These are phyloP conservation scores for Andrena chrysosceles DNA, from an alignment of 2,888 invertebrate species.

Conservation along the genomic window DNA sequence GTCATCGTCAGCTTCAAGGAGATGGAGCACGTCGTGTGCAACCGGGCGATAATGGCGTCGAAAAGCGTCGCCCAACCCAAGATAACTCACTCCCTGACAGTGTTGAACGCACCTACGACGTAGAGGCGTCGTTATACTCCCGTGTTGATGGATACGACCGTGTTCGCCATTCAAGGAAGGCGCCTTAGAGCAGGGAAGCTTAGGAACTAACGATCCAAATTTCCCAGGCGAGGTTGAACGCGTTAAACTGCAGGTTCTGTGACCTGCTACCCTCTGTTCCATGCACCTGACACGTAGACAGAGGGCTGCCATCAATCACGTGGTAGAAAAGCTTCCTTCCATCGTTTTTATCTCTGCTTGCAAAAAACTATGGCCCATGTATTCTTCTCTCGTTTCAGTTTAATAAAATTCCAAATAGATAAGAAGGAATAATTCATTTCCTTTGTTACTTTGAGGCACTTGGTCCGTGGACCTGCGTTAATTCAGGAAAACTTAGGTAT, in stretches of 20 bases:
- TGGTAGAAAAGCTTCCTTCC: not conserved
- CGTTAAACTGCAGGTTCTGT: not conserved
- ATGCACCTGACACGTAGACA: constrained; percentile 10
- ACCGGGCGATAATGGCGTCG: constrained; percentile 45
- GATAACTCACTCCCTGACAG: constrained; percentile 24
- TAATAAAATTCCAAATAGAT: not conserved
- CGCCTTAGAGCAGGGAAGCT: not conserved
- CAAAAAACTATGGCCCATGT: not conserved
- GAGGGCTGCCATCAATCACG: constrained; percentile 4
- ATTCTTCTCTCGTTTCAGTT: not conserved
- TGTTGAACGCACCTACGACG: not conserved
- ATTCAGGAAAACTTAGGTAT: too few species aligned
- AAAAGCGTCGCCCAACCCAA: constrained; percentile 30
- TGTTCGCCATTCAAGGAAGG: constrained; percentile 1
- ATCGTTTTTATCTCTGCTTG: not conserved
- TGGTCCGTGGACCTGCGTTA: too few species aligned
- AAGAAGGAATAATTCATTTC: too few species aligned
- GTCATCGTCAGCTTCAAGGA: constrained; percentile 10
- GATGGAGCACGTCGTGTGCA: constrained; percentile 38
- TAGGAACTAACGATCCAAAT: constrained; percentile 15
- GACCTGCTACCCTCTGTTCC: not conserved
- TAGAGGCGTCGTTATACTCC: constrained; percentile 6
- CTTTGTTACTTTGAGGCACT: too few species aligned
- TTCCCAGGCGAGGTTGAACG: not conserved
- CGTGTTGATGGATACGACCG: constrained; percentile 17